Evolutionary conservation across 1,140 invertebrate species (phyloP).

Genomic region (Zaprionus capensis): DNA sequence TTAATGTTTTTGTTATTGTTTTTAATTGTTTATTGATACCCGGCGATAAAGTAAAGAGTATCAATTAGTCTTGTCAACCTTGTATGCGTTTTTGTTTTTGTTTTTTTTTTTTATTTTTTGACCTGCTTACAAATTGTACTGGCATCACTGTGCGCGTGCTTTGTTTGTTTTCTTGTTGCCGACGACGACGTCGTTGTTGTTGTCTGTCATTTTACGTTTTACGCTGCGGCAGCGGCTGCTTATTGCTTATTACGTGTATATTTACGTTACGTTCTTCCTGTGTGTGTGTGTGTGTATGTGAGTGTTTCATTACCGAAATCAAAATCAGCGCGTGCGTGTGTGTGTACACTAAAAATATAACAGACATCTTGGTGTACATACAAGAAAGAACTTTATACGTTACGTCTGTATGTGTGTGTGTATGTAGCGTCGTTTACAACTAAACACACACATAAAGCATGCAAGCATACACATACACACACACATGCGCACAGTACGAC

Average conservation of each 20-base stretch:
- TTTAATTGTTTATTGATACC: background rate
- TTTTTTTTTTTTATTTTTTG: constrained; percentile 20
- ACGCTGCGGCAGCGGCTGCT: constrained; percentile 19
- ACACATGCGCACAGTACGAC: constrained; percentile 14
- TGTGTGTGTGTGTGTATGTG: constrained; percentile 15
- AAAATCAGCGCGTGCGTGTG: constrained; percentile 14
- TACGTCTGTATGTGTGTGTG: constrained; percentile 25
- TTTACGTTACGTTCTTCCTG: constrained; percentile 61
- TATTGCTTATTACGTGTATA: constrained; percentile 59
- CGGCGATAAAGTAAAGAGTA: constrained; percentile 13
- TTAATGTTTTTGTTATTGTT: constrained; percentile 5
- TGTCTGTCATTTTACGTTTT: constrained; percentile 30
- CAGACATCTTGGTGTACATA: constrained; percentile 33
- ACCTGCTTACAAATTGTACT: constrained; percentile 6
- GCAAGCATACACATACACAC: constrained; percentile 16
- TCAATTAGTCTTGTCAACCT: background rate
- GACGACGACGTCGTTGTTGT: constrained; percentile 26
- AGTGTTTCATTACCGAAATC: constrained; percentile 54
- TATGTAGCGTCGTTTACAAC: constrained; percentile 31
- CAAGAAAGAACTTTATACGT: constrained; percentile 25
- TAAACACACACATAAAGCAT: constrained; percentile 39
- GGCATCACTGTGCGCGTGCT: constrained; percentile 49
- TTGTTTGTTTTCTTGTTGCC: constrained; percentile 27
- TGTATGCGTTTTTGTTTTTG: constrained; percentile 2
- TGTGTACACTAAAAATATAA: constrained; percentile 49